phyloP scores from a whole-genome alignment of 2,113 vertebrate genomes.

The Onychorhynchus coronatus region DNA sequence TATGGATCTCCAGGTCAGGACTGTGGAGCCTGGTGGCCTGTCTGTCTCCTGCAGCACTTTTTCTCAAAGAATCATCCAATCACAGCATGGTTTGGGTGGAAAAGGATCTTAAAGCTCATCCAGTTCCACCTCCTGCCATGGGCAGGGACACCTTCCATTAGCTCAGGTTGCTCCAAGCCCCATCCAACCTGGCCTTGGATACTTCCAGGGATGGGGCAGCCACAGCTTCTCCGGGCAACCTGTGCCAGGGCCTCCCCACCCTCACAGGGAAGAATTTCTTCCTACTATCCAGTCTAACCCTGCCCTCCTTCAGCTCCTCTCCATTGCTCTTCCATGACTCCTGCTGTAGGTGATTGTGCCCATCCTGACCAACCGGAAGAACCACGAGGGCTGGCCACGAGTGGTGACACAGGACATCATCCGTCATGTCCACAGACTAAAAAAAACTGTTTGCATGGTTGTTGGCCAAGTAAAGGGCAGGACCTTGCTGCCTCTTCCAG shows the following conservation, averaged over 20 bases:
- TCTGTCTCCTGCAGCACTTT: not conserved
- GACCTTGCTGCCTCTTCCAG: slow-evolving; percentile 86
- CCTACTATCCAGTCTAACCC: not conserved
- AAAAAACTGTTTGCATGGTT: slow-evolving; percentile 74
- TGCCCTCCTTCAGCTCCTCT: not conserved
- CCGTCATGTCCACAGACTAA: slow-evolving; percentile 76
- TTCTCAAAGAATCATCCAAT: not conserved
- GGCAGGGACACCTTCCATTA: not conserved
- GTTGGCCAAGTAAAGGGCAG: slow-evolving; percentile 85
- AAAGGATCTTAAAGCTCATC: not conserved
- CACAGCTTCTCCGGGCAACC: not conserved
- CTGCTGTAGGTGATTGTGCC: slow-evolving; percentile 82
- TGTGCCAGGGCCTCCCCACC: not conserved
- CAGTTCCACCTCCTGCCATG: not conserved
- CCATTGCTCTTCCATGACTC: fast-evolving
- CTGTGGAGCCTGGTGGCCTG: fast-evolving
- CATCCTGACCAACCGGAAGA: slow-evolving; percentile 80
- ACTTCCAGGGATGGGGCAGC: not conserved
- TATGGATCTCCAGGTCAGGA: not conserved
- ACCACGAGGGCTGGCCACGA: slow-evolving; percentile 82
- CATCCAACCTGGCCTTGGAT: fast-evolving
- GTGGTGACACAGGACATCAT: slow-evolving; percentile 83
- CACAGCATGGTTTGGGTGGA: not conserved
- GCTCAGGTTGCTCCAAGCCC: not conserved
- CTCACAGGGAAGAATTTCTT: not conserved